Evolutionary conservation across 2,888 invertebrate genomes (phyloP).

Genomic region (Sepiola atlantica): DNA sequence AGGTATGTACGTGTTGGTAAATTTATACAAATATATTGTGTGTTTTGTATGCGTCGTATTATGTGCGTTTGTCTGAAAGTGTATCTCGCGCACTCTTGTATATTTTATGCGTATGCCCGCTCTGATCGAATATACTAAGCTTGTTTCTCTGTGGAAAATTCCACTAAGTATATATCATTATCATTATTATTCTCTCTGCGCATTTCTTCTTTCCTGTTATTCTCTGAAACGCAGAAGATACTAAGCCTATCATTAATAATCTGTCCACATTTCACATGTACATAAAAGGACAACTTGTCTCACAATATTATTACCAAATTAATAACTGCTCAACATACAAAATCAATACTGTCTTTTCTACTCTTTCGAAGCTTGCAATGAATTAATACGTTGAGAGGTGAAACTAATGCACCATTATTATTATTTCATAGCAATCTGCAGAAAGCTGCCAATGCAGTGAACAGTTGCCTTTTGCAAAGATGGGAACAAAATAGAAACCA

Average conservation of each 20-base stretch:
- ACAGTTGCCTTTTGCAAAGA: neutral
- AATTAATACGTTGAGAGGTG: neutral
- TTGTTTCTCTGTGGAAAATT: neutral
- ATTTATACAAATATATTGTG: neutral
- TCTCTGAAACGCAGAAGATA: neutral
- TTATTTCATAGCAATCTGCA: constrained; percentile 20
- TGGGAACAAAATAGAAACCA: neutral
- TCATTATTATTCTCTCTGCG: constrained; percentile 10
- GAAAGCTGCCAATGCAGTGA: neutral
- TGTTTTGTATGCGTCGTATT: neutral
- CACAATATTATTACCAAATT: constrained; percentile 10
- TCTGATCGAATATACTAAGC: neutral
- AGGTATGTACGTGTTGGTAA: neutral
- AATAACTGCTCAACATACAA: constrained; percentile 22
- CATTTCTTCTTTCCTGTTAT: neutral
- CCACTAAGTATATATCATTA: constrained; percentile 18
- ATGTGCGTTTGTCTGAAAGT: neutral
- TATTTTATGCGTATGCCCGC: neutral
- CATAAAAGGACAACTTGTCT: constrained; percentile 32
- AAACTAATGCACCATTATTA: constrained; percentile 21
- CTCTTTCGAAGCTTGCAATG: constrained; percentile 8
- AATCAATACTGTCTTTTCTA: constrained; percentile 32
- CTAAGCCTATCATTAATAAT: constrained; percentile 22
- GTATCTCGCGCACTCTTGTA: neutral
- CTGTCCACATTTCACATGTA: constrained; percentile 10